Base-by-base conservation (phyloP, 1,140 invertebrate species). In the Bombus cullumanus region DNA sequence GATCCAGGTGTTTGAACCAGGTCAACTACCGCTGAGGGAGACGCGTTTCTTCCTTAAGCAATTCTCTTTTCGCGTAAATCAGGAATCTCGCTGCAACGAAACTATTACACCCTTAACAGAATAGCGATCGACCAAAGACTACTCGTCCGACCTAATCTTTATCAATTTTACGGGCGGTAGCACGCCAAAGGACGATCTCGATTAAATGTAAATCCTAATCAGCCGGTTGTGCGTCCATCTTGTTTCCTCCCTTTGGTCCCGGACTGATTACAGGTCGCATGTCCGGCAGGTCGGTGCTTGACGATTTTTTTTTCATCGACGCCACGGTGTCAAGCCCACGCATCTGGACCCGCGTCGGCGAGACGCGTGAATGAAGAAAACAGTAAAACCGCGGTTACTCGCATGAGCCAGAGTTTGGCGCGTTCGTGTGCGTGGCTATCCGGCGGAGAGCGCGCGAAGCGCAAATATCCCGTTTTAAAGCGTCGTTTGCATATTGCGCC, bases 401-500 rank as follows among this genome's bases (percentile, higher is more conserved):
- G 53, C 28, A 37, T 13, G 12, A 78, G 53, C 39, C 47, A 57
- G 59, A 34, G 37, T 22, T 18, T 3, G 3, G 39, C 4, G 28
- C n/a, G 37, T 22, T 25, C 73, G 62, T 74, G 28, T 79, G 37
- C 72, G 81, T 68, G 86, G 68, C 57, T 59, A 68, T 68, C 59
- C 22, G 22, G 41, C 25, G 59, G 83, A 86, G 86, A 77, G 57
- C 85, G 89, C 90, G 88, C 87, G 76, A 89, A 91, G 90, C 90
- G 89, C 91, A 94, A 94, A 94, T 94, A 94, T 94, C 93, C 92
- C 92, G 92, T 94, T 94, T 94, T 92, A 94, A 93, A 90, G 84
- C 87, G 83, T 89, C 90, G 91, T 94, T 94, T 93, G 92, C 92
- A 93, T 93, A 93, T 89, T 88, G 81, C 80, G 90, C 92, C 88